These are phyloP conservation scores for Budorcas taxicolor DNA, from an alignment of 2,113 vertebrate genomes.

Conservation along the genomic window DNA sequence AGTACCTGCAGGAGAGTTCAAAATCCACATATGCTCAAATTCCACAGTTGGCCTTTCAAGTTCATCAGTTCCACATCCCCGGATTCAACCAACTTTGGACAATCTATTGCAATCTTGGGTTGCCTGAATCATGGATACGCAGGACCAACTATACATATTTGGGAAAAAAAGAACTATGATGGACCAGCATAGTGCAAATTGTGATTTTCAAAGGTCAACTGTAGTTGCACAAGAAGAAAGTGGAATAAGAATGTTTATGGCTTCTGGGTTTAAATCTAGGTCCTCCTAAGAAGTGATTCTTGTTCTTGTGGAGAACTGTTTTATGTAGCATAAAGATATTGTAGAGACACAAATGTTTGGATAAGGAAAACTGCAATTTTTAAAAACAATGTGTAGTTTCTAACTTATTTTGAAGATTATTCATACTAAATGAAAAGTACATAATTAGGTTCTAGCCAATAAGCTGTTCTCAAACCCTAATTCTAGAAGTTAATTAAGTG, in stretches of 20 bases:
- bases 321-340: neutral
- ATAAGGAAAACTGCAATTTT: neutral
- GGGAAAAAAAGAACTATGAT: neutral
- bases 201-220: neutral
- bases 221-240: neutral
- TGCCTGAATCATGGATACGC: neutral
- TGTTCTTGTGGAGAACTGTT: neutral
- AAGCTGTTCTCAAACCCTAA: neutral
- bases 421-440: neutral
- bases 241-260: neutral
- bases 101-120: fast-evolving
- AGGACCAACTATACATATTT: neutral
- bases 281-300: neutral
- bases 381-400: neutral
- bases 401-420: neutral
- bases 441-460: neutral
- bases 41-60: neutral
- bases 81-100: neutral
- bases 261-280: neutral
- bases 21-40: neutral
- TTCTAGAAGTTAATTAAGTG: neutral
- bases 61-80: neutral
- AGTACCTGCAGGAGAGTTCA: neutral
- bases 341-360: neutral
- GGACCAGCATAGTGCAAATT: neutral